These are phyloP conservation scores for Camponotus fellah DNA, from an alignment of 2,888 invertebrate genomes.

Conservation along the genomic window DNA sequence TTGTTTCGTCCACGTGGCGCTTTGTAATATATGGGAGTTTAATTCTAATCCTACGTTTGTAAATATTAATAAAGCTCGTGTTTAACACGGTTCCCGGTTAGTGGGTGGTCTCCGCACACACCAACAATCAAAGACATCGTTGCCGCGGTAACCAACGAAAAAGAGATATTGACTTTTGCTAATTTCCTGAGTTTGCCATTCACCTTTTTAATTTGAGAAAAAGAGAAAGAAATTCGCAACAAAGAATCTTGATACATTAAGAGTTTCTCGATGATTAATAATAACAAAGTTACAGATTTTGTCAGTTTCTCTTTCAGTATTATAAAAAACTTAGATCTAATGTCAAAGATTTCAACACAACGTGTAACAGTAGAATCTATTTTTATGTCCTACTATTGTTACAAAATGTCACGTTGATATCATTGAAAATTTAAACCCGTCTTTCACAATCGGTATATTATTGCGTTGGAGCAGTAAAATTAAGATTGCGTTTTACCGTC, in stretches of 20 bases:
- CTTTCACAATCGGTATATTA: background rate
- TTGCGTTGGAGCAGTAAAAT: background rate
- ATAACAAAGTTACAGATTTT: background rate
- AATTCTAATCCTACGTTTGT: conserved; percentile 45
- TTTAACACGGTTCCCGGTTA: conserved; percentile 12
- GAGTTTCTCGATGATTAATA: background rate
- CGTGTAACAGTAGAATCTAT: background rate
- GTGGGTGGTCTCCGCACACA: conserved; percentile 28
- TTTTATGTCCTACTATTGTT: background rate
- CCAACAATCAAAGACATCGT: background rate
- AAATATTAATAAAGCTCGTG: conserved; percentile 49
- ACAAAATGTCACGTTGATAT: background rate
- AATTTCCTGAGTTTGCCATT: background rate
- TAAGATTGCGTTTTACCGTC: background rate
- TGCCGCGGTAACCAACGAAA: background rate
- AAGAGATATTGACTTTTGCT: background rate
- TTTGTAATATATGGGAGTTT: conserved; percentile 21
- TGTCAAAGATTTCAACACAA: background rate
- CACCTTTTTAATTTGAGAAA: background rate
- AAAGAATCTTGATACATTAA: no score
- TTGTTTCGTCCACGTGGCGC: background rate
- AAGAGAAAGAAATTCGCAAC: background rate
- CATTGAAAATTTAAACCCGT: background rate
- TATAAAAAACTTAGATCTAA: background rate
- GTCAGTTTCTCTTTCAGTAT: no score